Evolutionary conservation across 2,113 vertebrate species (phyloP).

Genomic region (Lontra canadensis): DNA sequence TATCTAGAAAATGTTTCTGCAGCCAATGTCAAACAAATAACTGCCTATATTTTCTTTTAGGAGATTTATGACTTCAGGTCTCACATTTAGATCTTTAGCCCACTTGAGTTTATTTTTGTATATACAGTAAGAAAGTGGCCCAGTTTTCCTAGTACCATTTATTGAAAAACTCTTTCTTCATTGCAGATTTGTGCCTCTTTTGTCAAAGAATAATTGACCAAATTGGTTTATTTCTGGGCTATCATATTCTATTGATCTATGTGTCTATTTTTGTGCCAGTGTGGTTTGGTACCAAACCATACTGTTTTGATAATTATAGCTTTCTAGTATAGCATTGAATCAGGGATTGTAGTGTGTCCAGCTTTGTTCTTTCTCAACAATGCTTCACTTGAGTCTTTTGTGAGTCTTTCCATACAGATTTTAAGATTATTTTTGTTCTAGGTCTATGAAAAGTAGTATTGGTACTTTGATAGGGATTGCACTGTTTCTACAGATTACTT

Average conservation of each 20-base stretch:
- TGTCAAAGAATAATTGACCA: not conserved
- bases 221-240: not conserved
- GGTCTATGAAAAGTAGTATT: not conserved
- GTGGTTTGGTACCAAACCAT: not conserved
- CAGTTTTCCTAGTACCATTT: not conserved
- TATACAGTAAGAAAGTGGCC: not conserved
- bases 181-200: not conserved
- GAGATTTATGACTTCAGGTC: not conserved
- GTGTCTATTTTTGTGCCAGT: not conserved
- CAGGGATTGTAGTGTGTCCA: not conserved
- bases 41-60: not conserved
- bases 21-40: not conserved
- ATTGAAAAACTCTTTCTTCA: not conserved
- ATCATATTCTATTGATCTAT: not conserved
- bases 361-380: not conserved
- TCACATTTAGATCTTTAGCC: not conserved
- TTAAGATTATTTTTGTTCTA: not conserved
- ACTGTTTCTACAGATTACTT: not conserved
- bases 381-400: not conserved
- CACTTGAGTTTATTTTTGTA: not conserved
- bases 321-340: not conserved
- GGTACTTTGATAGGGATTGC: not conserved
- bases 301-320: not conserved
- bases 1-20: not conserved
- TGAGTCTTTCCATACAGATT: not conserved